These are phyloP conservation scores for Dufourea novaeangliae DNA, from an alignment of 1,140 invertebrate genomes.

Conservation along the genomic window DNA sequence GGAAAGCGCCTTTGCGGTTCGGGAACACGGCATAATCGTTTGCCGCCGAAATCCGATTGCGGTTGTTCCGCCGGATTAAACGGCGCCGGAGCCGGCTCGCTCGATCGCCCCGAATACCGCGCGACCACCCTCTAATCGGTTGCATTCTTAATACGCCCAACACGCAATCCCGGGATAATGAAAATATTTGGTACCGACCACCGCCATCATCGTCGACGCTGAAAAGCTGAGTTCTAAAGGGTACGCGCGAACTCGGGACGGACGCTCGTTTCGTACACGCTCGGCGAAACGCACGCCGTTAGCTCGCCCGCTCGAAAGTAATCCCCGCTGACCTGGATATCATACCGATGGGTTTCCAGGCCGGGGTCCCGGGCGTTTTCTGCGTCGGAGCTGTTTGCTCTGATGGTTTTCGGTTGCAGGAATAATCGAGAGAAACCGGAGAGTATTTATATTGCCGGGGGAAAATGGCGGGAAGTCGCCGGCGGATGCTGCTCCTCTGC, in stretches of 20 bases:
- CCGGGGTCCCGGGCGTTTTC: background rate
- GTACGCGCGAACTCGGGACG: background rate
- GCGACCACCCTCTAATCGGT: background rate
- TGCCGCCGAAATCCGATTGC: conserved; percentile 62
- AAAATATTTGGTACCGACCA: no score
- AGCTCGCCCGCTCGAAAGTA: conserved; percentile 7
- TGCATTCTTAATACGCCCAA: background rate
- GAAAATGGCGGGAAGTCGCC: no score
- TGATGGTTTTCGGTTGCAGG: background rate
- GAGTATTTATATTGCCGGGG: background rate
- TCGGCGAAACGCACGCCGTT: background rate
- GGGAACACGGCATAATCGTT: conserved; percentile 57
- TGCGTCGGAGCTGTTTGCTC: background rate
- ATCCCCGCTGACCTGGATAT: conserved; percentile 20
- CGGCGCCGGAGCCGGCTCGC: background rate
- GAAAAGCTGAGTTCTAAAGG: background rate
- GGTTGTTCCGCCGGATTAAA: conserved; percentile 54
- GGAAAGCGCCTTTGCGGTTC: conserved; percentile 61
- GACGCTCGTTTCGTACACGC: background rate
- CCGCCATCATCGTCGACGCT: no score
- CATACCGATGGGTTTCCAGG: background rate
- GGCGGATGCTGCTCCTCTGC: no score
- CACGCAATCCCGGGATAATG: background rate
- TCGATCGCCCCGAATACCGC: background rate
- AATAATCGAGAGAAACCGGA: background rate